phyloP scores from a whole-genome alignment of 2,797 vertebrate species.

The Phoeniculus purpureus region DNA sequence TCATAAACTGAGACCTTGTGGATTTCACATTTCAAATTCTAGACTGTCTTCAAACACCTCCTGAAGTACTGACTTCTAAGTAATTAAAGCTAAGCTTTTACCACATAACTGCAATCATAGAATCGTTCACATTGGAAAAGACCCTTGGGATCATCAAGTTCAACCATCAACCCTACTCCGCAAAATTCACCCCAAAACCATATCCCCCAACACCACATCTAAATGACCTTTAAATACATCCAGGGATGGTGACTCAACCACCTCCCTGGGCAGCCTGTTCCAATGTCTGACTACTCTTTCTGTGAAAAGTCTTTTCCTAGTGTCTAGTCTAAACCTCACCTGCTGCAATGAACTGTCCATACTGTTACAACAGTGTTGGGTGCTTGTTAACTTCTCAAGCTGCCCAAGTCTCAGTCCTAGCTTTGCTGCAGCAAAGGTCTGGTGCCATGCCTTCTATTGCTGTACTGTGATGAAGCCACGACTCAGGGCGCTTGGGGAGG shows the following conservation, averaged over 20 bases:
- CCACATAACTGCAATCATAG: background rate
- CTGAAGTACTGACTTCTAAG: background rate
- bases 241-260: too few species aligned
- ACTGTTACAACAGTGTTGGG: background rate
- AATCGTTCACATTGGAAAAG: too few species aligned
- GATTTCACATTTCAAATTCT: background rate
- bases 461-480: background rate
- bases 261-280: too few species aligned
- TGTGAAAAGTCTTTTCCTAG: too few species aligned
- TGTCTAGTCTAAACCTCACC: background rate
- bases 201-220: too few species aligned
- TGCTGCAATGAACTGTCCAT: background rate
- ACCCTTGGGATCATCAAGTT: too few species aligned
- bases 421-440: background rate
- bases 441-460: rapidly evolving
- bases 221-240: too few species aligned
- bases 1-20: background rate
- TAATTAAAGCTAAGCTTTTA: background rate
- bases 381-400: background rate
- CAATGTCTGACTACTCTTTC: too few species aligned
- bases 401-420: background rate
- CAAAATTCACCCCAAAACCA: too few species aligned
- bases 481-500: background rate
- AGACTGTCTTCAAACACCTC: background rate
- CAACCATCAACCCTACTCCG: too few species aligned